Evolutionary conservation across 1,140 invertebrate species (phyloP), one percentile per base, ranked within the genome.

Genomic region (Platyscapa corneri): DNA sequence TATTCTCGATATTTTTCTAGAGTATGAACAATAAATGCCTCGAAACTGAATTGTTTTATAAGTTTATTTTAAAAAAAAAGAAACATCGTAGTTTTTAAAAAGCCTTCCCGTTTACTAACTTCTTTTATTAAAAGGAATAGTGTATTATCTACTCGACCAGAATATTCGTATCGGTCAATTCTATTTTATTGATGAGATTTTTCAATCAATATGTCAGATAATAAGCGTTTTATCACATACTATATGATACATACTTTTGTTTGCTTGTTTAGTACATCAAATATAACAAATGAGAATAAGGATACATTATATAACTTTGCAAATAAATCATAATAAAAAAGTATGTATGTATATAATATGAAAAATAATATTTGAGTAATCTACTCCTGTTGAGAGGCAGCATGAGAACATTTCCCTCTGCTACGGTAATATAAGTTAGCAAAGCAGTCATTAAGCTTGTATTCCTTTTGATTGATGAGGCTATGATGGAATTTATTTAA

Each of bases 381-480:
- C 10, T 39, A 46, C 5, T 39, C 60, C 12, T 60, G 14, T 64
- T 64, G 27, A 42, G 32, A 80, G 60, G 78, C 8, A 49, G 42
- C 39, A 34, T 34, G 42, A 70, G 65, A 34, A 77, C 53, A 77
- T 53, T 16, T 56, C 34, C 46, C 30, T 16, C 18, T 37, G 77
- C 20, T 18, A 27, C 14, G 56, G 37, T 53, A 5, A 46, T 23
- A 30, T 18, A 3, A 65, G 60, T 42, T 42, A 18, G 12, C 39
- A 2, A 81, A 27, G 23, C 37, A 70, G 79, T 46, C 56, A 65
- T 65, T 37, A 42, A 56, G 67, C 84, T 81, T 82, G 32, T 75
- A 39, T 64, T 86, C 3, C 60, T 12, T 78, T 67, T 82, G 85
- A 86, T 86, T 78, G 74, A 86, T 86, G 39, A 78, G 49, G 30